Conservation (phyloP, 2,113 vertebrate species). For the Chionis minor region DNA sequence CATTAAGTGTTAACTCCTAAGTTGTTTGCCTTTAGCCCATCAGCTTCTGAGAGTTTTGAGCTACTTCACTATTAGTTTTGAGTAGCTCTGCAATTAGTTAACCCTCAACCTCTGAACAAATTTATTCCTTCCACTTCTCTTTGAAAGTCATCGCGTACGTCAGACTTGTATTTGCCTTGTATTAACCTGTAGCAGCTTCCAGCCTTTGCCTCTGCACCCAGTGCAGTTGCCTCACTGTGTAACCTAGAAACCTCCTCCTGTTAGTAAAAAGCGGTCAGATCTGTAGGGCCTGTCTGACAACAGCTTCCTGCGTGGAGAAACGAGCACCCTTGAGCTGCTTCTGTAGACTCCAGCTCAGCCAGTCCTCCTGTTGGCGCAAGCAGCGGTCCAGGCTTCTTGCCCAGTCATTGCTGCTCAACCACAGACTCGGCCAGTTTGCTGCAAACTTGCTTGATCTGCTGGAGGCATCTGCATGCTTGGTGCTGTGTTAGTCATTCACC, state of each 20-base stretch:
- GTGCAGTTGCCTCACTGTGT: accelerated
- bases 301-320: background rate
- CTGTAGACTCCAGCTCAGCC: background rate
- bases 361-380: background rate
- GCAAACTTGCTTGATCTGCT: background rate
- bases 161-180: background rate
- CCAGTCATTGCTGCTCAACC: background rate
- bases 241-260: background rate
- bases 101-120: background rate
- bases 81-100: background rate
- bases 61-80: background rate
- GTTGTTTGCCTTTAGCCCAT: background rate
- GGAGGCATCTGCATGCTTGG: accelerated
- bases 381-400: background rate
- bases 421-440: background rate
- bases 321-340: background rate
- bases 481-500: background rate
- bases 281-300: background rate
- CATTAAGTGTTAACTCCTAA: background rate
- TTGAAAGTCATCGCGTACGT: background rate
- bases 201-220: background rate
- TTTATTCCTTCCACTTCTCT: background rate
- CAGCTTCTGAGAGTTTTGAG: background rate
- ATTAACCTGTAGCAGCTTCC: background rate
- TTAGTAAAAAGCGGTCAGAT: background rate